Base-by-base conservation (phyloP, 2,797 vertebrate genomes). In the Pipistrellus kuhlii region DNA sequence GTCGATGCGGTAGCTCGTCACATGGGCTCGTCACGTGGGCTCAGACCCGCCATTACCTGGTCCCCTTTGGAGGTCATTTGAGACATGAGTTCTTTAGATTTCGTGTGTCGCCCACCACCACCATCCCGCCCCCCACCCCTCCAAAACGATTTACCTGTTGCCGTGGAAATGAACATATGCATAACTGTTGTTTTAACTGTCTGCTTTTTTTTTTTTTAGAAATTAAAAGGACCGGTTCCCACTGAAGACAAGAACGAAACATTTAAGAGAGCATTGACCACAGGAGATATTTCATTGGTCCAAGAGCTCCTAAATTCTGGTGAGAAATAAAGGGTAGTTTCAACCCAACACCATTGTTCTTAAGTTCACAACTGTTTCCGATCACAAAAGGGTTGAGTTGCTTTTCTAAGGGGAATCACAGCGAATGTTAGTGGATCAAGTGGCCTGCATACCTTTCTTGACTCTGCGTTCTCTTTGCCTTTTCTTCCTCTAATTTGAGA, bases 271-370 rank as follows among this genome's bases (percentile, higher is more conserved):
- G 99, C 99, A 87, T 97, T 99, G 80, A 97, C 97, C 94, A 20
- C 92, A 5, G 98, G 99, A 96, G 98, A 99, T 96, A 86, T 97
- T 84, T 83, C 94, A 0, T 85, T 98, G 68, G 98, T 99, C 71
- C 96, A 98, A 91, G 97, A 98, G 75, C 98, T 99, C 71, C 96
- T 99, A 97, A 98, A 99, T 95, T 98, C 97, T 0, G 99, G 99
- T 98, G 97, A 98, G 98, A 87, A 59, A 96, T 96, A 76, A 93
- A 20, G 21, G 78, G 83, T 30, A 68, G 30, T 80, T 27, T 75
- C 87, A 59, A 3, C 6, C 62, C 46, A 73, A 68, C 21, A 35
- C 25, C 48, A 0, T 59, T 77, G 82, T 69, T 69, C 27, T 32
- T 38, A 44, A 68, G 2, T 93, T 90, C 25, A 59, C 32, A n/a